These are phyloP conservation scores for Acanthochromis polyacanthus DNA, from an alignment of 2,113 vertebrate species.

Conservation along the genomic window DNA sequence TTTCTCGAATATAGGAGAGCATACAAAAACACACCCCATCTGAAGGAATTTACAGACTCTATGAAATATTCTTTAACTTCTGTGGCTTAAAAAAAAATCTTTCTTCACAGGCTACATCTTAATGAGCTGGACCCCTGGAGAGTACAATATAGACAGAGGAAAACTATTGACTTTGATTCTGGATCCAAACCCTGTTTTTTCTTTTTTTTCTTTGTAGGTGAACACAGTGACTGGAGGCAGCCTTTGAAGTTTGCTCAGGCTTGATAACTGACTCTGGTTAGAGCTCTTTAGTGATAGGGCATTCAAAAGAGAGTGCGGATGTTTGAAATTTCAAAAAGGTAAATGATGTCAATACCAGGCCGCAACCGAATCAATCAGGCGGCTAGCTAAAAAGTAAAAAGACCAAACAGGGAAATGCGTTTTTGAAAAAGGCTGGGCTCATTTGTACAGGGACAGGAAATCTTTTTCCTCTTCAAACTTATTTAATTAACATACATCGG, in stretches of 20 bases:
- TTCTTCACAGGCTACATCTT: conserved; percentile 19
- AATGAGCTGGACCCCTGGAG: conserved; percentile 35
- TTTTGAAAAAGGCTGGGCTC: background rate
- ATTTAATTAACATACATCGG: background rate
- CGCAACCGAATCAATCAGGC: conserved; percentile 28
- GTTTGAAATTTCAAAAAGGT: conserved; percentile 60
- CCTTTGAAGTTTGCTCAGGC: conserved; percentile 58
- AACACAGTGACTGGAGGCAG: conserved; percentile 18
- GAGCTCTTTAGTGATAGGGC: conserved; percentile 49
- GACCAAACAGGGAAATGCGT: background rate
- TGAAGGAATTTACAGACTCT: background rate
- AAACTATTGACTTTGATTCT: conserved; percentile 42
- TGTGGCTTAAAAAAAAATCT: background rate
- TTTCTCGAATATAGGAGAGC: background rate
- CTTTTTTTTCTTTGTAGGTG: background rate
- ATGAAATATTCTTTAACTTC: conserved; percentile 3
- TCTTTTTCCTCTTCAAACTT: background rate
- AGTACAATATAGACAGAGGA: conserved; percentile 22
- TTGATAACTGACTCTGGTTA: conserved; percentile 54
- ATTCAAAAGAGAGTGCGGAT: conserved; percentile 27
- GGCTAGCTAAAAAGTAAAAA: conserved; percentile 1
- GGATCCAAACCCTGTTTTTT: conserved; percentile 5
- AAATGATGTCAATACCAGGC: conserved; percentile 36
- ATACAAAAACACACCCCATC: background rate
- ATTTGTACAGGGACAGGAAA: background rate